Base-by-base conservation (phyloP, 2,113 vertebrate genomes). In the Plecotus auritus region DNA sequence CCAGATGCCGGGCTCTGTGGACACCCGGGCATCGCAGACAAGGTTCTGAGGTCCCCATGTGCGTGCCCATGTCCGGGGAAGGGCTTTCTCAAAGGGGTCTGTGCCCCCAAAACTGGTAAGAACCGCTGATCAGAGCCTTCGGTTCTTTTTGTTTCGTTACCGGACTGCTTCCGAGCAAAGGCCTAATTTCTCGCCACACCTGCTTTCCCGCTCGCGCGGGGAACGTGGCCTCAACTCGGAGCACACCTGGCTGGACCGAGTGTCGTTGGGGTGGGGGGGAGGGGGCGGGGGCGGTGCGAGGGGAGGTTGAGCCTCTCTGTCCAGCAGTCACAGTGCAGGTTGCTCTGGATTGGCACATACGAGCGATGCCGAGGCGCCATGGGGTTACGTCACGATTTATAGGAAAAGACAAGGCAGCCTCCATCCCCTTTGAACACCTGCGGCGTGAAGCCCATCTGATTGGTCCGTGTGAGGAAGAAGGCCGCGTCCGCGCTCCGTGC, bases 141-240 rank as follows among this genome's bases (percentile, higher is more conserved):
- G 0, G 17, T 9, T 35, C 72, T 13, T 49, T 11, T 0, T 16
- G 11, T 23, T 9, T 3, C 10, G 0, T 37, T 66, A 5, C 1
- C 22, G 13, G 37, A 47, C 28, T 2, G 32, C 42, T 35, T 18
- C 17, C 13, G 37, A 42, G 64, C 23, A 4, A 1, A 1, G 1
- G 6, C 7, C 9, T 23, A 0, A 9, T n/a, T n/a, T 40, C 64
- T 18, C 23, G 7, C 11, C 42, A 13, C n/a, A 6, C 42, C 40
- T 14, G 2, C 70, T n/a, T 51, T 20, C 80, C 40, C 13, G 23
- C 54, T 3, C 9, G 59, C 3, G 2, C 23, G 23, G 76, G 59
- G 26, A 28, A 17, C 20, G 2, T 16, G 7, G 26, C 54, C 56
- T 26, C 9, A 4, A 2, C 35, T 4, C n/a, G 16, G 32, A 10